Conservation (phyloP, 2,113 vertebrate species). For the Martes martes region DNA sequence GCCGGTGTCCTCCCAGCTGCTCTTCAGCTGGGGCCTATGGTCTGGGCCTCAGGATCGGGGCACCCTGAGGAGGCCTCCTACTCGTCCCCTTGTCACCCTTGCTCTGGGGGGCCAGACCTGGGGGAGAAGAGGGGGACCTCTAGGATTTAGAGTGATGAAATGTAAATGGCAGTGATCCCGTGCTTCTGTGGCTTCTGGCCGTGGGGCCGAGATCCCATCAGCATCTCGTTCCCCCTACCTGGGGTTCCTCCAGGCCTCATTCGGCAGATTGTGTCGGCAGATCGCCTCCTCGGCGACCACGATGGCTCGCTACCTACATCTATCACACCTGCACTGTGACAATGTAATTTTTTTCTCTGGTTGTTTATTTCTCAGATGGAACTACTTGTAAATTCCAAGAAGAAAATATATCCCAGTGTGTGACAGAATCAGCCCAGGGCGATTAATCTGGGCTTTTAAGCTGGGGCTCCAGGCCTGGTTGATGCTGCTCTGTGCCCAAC, state of each 20-base stretch:
- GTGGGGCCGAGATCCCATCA: neutral
- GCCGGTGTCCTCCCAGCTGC: neutral
- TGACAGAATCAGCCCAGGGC: constrained; percentile 82
- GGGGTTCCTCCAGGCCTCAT: constrained; percentile 28
- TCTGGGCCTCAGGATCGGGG: neutral
- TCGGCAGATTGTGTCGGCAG: neutral
- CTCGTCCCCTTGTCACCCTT: constrained; percentile 22
- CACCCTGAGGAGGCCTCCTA: neutral
- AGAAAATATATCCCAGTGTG: constrained; percentile 82
- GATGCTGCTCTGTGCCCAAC: constrained; percentile 49
- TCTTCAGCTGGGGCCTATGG: neutral
- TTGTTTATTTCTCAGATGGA: constrained; percentile 88
- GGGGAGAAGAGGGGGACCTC: neutral
- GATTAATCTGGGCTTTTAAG: constrained; percentile 85
- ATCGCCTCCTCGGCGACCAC: neutral
- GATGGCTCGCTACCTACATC: constrained; percentile 69
- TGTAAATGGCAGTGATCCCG: constrained; percentile 37
- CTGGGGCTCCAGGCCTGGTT: constrained; percentile 71
- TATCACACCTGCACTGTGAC: constrained; percentile 84
- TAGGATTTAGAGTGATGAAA: constrained; percentile 56
- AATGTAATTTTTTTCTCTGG: constrained; percentile 87
- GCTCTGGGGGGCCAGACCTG: neutral
- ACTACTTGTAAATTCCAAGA: constrained; percentile 87
- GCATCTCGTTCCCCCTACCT: constrained; percentile 13
- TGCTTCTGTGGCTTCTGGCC: neutral